Conservation (phyloP, 2,797 vertebrate species). For the Acipenser transmontanus region DNA sequence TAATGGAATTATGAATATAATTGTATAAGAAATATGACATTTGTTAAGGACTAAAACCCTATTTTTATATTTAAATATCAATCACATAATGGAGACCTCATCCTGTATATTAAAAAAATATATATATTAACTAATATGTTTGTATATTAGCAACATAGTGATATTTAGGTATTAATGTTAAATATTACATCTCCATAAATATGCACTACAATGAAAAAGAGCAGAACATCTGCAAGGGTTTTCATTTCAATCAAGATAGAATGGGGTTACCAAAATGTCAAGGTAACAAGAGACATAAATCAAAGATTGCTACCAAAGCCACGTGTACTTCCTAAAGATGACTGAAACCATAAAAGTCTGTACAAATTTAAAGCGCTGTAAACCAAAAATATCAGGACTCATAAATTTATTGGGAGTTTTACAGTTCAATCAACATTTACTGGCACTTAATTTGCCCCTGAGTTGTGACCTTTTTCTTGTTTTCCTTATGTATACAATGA, state of each 20-base stretch:
- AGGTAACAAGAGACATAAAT: slow-evolving; percentile 28
- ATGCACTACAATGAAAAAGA: slow-evolving; percentile 10
- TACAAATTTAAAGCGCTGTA: slow-evolving; percentile 29
- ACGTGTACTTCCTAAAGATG: slow-evolving; percentile 30
- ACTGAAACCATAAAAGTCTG: slow-evolving; percentile 25
- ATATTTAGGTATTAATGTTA: no score
- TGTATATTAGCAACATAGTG: no score
- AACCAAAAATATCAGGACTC: slow-evolving; percentile 25
- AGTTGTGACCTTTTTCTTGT: slow-evolving; percentile 37
- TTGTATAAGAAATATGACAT: no score
- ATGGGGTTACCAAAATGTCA: slow-evolving; percentile 39
- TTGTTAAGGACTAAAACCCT: no score
- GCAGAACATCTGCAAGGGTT: slow-evolving; percentile 18
- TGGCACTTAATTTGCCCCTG: slow-evolving; percentile 31
- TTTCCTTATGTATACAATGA: slow-evolving; percentile 26
- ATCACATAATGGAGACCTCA: no score
- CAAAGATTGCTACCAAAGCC: slow-evolving; percentile 26
- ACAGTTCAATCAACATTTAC: slow-evolving; percentile 46
- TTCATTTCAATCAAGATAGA: slow-evolving; percentile 40
- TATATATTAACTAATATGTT: no score
- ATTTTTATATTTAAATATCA: no score
- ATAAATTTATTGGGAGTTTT: slow-evolving; percentile 28
- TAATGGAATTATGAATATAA: no score
- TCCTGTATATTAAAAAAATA: no score
- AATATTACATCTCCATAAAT: no score